Conservation (phyloP, 2,888 invertebrate species). For the Ephialtes manifestator region DNA sequence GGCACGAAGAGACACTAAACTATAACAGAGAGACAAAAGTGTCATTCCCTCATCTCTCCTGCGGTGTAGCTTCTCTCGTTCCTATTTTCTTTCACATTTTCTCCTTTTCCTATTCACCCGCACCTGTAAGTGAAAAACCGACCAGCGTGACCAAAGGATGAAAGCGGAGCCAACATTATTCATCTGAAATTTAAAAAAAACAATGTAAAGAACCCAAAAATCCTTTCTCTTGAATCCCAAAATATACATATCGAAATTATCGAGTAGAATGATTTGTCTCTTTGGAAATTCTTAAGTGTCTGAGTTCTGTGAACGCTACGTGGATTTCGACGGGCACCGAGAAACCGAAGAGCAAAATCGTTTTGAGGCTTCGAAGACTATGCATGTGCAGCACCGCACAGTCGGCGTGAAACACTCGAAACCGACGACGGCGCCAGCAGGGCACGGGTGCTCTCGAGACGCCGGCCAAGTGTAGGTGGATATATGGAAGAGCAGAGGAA, state of each 20-base stretch:
- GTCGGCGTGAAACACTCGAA: slow-evolving; percentile 74
- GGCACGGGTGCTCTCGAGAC: slow-evolving; percentile 62
- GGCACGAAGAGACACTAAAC: slow-evolving; percentile 77
- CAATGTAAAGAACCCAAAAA: background rate
- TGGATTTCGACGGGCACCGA: background rate
- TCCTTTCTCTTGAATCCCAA: slow-evolving; percentile 18
- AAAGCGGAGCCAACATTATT: background rate
- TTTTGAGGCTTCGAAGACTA: background rate
- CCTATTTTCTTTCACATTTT: background rate
- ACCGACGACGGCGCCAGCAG: slow-evolving; percentile 77
- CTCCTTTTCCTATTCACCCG: slow-evolving; percentile 8
- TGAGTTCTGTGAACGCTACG: background rate
- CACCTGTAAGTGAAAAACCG: background rate
- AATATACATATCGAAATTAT: slow-evolving; percentile 34
- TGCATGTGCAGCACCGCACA: slow-evolving; percentile 19
- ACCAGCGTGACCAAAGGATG: slow-evolving; percentile 1
- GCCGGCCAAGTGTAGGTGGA: slow-evolving; percentile 61
- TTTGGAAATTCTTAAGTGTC: slow-evolving; percentile 11
- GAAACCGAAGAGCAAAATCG: slow-evolving; percentile 22
- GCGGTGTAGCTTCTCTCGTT: slow-evolving; percentile 65
- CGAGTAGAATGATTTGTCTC: slow-evolving; percentile 26
- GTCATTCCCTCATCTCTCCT: slow-evolving; percentile 66
- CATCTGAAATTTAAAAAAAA: slow-evolving; percentile 14
- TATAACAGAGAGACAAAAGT: slow-evolving; percentile 76
- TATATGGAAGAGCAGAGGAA: slow-evolving; percentile 52